phyloP scores from a whole-genome alignment of 2,113 vertebrate species.

The Tragelaphus imberbis region DNA sequence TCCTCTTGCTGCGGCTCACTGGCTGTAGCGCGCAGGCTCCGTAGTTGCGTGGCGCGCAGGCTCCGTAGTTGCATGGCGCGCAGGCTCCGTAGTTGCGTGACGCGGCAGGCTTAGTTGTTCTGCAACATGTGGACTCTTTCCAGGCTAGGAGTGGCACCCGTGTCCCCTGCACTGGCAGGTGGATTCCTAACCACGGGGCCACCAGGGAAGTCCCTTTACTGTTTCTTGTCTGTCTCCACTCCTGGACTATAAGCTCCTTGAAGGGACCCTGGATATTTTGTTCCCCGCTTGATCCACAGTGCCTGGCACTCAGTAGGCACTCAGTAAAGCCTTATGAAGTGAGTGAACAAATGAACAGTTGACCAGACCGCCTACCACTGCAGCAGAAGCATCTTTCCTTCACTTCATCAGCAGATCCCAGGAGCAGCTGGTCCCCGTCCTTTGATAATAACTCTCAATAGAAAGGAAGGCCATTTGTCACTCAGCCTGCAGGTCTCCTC shows the following conservation, averaged over 20 bases:
- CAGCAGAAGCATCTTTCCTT: neutral
- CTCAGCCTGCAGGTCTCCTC: neutral
- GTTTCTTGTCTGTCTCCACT: neutral
- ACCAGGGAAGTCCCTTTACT: neutral
- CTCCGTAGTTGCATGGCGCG: neutral
- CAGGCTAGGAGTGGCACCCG: neutral
- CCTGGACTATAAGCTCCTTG: neutral
- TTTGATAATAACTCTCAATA: neutral
- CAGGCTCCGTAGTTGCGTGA: neutral
- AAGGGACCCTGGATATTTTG: neutral
- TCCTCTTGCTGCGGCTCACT: neutral
- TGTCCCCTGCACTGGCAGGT: neutral
- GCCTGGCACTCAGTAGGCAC: neutral
- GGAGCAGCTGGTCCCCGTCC: neutral
- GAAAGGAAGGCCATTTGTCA: neutral
- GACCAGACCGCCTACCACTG: too few species aligned
- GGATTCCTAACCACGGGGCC: neutral
- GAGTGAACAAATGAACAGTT: neutral
- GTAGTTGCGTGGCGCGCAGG: rapidly evolving
- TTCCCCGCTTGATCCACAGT: neutral
- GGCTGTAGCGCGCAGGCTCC: rapidly evolving
- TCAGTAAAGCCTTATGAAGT: neutral
- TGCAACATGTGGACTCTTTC: neutral
- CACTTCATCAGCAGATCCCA: neutral
- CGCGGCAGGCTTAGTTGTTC: rapidly evolving